phyloP scores from a whole-genome alignment of 2,888 invertebrate species.

The Agrotis segetum region DNA sequence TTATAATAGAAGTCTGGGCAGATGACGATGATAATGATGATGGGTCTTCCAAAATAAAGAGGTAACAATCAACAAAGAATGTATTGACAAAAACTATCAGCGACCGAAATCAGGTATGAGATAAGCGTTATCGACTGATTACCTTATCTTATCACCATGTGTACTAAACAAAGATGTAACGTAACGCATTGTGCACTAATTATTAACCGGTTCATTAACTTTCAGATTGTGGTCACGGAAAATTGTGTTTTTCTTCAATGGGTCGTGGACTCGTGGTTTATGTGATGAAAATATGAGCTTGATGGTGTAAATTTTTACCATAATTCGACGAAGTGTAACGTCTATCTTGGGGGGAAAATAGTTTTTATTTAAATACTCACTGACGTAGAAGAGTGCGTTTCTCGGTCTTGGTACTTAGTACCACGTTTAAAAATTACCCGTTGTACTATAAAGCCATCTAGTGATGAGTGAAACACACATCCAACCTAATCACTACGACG shows the following conservation, averaged over 20 bases:
- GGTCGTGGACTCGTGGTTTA: not conserved
- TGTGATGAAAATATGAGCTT: not conserved
- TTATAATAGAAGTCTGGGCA: not conserved
- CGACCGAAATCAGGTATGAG: constrained; percentile 16
- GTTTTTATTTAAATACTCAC: too few relatives aligned
- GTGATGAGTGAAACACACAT: too few relatives aligned
- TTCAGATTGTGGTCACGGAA: constrained; percentile 19
- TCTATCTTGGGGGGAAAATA: too few relatives aligned
- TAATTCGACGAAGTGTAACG: too few relatives aligned
- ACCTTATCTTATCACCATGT: constrained; percentile 43
- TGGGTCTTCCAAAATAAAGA: not conserved
- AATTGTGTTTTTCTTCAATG: constrained; percentile 26
- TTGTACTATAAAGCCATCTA: too few relatives aligned
- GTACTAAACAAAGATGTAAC: constrained; percentile 47
- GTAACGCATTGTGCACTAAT: constrained; percentile 19
- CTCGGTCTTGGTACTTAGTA: too few relatives aligned
- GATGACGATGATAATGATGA: too few relatives aligned
- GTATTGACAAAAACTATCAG: constrained; percentile 39
- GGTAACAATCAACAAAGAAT: not conserved
- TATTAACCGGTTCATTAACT: constrained; percentile 39
- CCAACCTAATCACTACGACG: too few relatives aligned
- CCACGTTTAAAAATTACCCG: too few relatives aligned
- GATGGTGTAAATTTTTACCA: too few relatives aligned
- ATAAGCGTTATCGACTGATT: constrained; percentile 22
- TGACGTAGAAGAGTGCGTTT: too few relatives aligned